Percentiles rank a stretch among this genome's conserved stretches.
These are phyloP conservation scores for Polydrusus tereticollis DNA, from an alignment of 2,888 invertebrate species.

Conservation along the genomic window DNA sequence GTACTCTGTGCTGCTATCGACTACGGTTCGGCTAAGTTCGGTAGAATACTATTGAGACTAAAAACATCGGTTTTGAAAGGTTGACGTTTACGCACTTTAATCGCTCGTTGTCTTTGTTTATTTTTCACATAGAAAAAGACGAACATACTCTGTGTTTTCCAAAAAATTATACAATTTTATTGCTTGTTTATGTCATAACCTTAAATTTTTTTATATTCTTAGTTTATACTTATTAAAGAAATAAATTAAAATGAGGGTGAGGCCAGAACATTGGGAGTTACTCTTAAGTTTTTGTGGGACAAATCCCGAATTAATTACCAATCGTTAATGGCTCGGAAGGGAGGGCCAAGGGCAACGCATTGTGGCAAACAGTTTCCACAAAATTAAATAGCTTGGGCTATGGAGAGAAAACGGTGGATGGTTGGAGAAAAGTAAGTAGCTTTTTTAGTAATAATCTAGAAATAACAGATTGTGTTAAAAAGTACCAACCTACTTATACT, in stretches of 20 bases:
- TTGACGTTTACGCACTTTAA: no score
- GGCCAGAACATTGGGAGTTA: neutral
- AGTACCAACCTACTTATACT: neutral
- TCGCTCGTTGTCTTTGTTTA: no score
- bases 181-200: no score
- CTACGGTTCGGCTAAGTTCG: no score
- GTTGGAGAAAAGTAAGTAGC: neutral
- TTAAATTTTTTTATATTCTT: no score
- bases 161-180: no score
- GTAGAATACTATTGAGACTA: no score
- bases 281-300: neutral
- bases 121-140: no score
- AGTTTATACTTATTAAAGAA: no score
- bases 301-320: neutral
- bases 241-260: neutral
- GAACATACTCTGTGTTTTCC: no score
- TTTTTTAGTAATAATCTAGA: neutral
- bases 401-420: neutral
- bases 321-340: neutral
- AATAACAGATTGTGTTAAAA: neutral
- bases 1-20: no score
- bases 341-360: neutral
- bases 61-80: no score
- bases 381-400: neutral
- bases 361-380: neutral